These are phyloP conservation scores for Siniperca chuatsi DNA, from an alignment of 2,113 vertebrate genomes.

Conservation along the genomic window DNA sequence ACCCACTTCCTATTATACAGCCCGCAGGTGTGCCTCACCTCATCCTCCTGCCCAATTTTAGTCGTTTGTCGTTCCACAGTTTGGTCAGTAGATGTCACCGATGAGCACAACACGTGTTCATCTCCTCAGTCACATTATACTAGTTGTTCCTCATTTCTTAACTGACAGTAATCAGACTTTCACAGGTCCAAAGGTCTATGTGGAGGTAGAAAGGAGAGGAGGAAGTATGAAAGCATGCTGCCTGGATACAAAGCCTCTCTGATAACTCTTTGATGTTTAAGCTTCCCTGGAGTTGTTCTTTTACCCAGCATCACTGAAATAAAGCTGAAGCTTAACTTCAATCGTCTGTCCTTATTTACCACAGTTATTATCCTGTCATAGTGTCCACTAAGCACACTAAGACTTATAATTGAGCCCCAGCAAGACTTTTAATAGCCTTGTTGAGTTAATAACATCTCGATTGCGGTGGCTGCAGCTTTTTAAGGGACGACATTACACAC, in stretches of 20 bases:
- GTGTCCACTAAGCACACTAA: constrained; percentile 63
- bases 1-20: background rate
- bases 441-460: constrained; percentile 64
- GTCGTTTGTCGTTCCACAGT: constrained; percentile 38
- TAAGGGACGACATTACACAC: constrained; percentile 41
- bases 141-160: constrained; percentile 12
- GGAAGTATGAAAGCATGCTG: constrained; percentile 4
- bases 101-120: constrained; percentile 28
- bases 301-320: constrained; percentile 44
- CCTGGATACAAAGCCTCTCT: constrained; percentile 43
- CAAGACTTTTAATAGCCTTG: constrained; percentile 63
- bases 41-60: background rate
- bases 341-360: constrained; percentile 57
- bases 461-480: constrained; percentile 56
- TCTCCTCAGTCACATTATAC: background rate
- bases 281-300: constrained; percentile 34
- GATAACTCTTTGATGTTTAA: constrained; percentile 65
- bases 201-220: constrained; percentile 12
- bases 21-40: background rate
- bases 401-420: constrained; percentile 68
- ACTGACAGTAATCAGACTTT: constrained; percentile 18
- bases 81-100: constrained; percentile 75
- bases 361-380: constrained; percentile 65
- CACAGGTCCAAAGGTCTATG: constrained; percentile 23
- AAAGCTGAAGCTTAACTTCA: constrained; percentile 64